These are phyloP conservation scores for Hartigia nigra DNA, from an alignment of 2,888 invertebrate genomes.

Conservation along the genomic window DNA sequence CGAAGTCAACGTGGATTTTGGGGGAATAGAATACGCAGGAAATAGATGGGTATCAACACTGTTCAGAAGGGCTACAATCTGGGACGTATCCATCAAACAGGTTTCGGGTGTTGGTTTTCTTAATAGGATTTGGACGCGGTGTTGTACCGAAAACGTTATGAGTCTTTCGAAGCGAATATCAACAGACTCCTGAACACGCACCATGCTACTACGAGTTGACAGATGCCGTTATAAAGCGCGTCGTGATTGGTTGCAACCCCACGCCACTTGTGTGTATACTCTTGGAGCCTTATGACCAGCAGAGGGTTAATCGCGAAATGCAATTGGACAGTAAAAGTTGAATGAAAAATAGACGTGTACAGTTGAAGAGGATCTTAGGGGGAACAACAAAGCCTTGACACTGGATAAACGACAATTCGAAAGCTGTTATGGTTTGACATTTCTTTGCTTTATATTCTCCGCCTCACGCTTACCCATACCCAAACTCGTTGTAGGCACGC, in stretches of 20 bases:
- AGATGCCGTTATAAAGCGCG: neutral
- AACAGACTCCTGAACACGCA: neutral
- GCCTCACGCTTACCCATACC: neutral
- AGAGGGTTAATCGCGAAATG: neutral
- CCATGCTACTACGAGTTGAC: neutral
- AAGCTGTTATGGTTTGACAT: neutral
- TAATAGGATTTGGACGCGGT: neutral
- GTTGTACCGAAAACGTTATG: neutral
- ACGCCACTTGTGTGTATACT: neutral
- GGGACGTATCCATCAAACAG: neutral
- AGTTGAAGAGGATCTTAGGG: neutral
- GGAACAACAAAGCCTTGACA: neutral
- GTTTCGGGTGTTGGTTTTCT: neutral
- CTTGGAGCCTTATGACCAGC: neutral
- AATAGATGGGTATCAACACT: neutral
- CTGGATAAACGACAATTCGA: neutral
- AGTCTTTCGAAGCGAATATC: neutral
- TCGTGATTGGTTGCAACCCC: neutral
- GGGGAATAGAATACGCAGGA: neutral
- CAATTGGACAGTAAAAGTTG: neutral
- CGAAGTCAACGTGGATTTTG: neutral
- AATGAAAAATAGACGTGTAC: neutral
- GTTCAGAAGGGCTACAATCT: neutral
- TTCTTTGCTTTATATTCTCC: neutral
- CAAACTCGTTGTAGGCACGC: neutral